phyloP scores from a whole-genome alignment of 2,888 invertebrate species.

The Lasioglossum malachurum region DNA sequence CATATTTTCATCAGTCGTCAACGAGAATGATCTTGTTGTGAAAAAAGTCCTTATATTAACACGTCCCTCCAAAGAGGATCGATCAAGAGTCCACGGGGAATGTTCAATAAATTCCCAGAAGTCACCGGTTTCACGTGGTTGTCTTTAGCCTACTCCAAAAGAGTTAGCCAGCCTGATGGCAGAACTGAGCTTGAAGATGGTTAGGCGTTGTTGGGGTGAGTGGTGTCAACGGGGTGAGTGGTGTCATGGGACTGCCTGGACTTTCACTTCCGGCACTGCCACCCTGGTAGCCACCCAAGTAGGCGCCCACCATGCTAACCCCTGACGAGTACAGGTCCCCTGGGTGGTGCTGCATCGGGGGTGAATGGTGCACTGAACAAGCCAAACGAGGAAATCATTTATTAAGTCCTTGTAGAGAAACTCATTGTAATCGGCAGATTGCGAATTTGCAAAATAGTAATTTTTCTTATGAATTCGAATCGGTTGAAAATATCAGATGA shows the following conservation, averaged over 20 bases:
- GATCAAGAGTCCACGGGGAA: background rate
- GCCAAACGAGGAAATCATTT: background rate
- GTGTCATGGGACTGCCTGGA: constrained; percentile 80
- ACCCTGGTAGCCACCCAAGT: constrained; percentile 78
- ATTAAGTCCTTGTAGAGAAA: background rate
- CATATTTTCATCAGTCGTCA: background rate
- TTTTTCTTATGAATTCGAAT: too few relatives aligned
- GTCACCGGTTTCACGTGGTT: constrained; percentile 25
- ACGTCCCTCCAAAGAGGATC: background rate
- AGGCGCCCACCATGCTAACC: constrained; percentile 78
- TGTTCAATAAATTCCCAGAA: background rate
- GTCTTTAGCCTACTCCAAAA: background rate
- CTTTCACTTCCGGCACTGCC: constrained; percentile 80
- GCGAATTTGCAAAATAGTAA: too few relatives aligned
- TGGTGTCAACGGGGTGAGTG: constrained; percentile 79
- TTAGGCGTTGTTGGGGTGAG: constrained; percentile 80
- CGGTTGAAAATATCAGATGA: too few relatives aligned
- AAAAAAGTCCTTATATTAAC: background rate
- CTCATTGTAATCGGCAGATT: too few relatives aligned
- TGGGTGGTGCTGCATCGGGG: constrained; percentile 79
- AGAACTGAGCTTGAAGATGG: constrained; percentile 79
- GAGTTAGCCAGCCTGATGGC: constrained; percentile 77
- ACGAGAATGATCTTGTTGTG: background rate
- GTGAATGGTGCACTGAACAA: constrained; percentile 79
- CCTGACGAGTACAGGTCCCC: constrained; percentile 75